These are phyloP conservation scores for Tetramorium simillimum DNA, from an alignment of 1,140 invertebrate genomes.

Conservation along the genomic window DNA sequence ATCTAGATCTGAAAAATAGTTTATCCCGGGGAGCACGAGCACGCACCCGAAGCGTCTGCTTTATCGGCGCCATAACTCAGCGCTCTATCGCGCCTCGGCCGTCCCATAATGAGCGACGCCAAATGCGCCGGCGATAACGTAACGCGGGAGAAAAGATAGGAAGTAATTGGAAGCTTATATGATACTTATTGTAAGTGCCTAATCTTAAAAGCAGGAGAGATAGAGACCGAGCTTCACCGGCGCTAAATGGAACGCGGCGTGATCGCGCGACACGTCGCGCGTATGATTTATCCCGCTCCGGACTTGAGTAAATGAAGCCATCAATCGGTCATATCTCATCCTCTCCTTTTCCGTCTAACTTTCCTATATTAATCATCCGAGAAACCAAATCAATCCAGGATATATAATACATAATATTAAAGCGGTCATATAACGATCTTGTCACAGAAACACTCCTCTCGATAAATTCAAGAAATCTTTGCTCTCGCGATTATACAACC, in stretches of 20 bases:
- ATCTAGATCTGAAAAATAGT: slow-evolving; percentile 61
- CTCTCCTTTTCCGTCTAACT: neutral
- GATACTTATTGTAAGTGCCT: slow-evolving; percentile 48
- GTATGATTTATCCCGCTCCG: slow-evolving; percentile 31
- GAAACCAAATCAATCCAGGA: slow-evolving; percentile 4
- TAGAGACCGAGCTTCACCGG: neutral
- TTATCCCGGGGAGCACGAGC: slow-evolving; percentile 36
- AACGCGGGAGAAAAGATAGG: slow-evolving; percentile 60
- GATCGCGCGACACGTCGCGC: slow-evolving; percentile 28
- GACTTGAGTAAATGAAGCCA: slow-evolving; percentile 38
- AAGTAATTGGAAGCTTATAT: slow-evolving; percentile 72
- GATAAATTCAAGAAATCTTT: neutral
- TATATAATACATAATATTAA: slow-evolving; percentile 8
- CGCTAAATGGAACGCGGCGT: slow-evolving; percentile 19
- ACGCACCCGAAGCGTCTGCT: slow-evolving; percentile 47
- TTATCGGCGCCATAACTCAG: slow-evolving; percentile 75
- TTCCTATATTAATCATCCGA: slow-evolving; percentile 32
- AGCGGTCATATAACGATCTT: neutral
- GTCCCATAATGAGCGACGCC: slow-evolving; percentile 67
- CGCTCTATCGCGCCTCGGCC: slow-evolving; percentile 66
- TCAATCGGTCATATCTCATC: slow-evolving; percentile 26
- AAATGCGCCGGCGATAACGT: slow-evolving; percentile 72
- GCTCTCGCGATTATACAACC: neutral
- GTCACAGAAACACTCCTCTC: neutral
- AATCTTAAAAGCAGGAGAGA: slow-evolving; percentile 43